These are phyloP conservation scores for Dendrocincla tyrannina DNA, from an alignment of 2,797 vertebrate species.

Conservation along the genomic window DNA sequence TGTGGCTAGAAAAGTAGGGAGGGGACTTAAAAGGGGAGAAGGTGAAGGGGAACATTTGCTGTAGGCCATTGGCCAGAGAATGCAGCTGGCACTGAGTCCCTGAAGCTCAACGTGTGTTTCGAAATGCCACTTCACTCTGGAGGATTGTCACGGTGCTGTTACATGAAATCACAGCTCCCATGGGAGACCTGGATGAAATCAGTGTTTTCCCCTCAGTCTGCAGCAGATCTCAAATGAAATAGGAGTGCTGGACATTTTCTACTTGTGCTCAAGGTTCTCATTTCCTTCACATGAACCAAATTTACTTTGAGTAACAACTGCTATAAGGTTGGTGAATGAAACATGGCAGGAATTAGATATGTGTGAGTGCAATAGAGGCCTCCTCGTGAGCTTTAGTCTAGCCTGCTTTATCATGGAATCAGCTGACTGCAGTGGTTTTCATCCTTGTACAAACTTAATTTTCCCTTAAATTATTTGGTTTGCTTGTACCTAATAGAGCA, in stretches of 20 bases:
- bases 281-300: background rate
- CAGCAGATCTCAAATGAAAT: background rate
- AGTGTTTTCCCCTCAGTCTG: background rate
- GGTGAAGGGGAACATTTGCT: background rate
- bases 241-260: background rate
- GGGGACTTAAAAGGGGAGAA: background rate
- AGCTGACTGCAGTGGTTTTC: background rate
- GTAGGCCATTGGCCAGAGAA: background rate
- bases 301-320: background rate
- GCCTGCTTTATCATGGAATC: background rate
- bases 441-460: background rate
- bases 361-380: background rate
- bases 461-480: background rate
- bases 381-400: background rate
- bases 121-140: background rate
- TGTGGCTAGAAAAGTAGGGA: background rate
- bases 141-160: background rate
- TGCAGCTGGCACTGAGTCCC: background rate
- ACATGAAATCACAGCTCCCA: background rate
- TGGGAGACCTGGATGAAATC: background rate
- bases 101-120: rapidly evolving
- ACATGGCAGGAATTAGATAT: background rate
- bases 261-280: rapidly evolving
- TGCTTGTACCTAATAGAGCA: background rate
- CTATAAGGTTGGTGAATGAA: background rate